phyloP scores from a whole-genome alignment of 2,888 invertebrate genomes.

The Agrochola lychnidis region DNA sequence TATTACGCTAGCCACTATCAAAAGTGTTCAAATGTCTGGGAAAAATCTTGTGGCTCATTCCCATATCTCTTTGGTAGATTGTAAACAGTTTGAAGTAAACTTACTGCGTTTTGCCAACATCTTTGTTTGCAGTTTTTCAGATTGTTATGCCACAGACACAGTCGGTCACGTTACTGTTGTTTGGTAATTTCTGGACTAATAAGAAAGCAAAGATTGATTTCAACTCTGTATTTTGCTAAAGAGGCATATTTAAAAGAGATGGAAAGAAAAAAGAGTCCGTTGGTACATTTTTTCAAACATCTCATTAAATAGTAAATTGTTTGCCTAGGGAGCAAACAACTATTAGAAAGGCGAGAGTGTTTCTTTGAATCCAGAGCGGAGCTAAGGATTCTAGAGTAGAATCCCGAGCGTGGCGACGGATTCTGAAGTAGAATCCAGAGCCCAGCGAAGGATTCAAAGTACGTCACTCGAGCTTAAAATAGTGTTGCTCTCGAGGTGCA shows the following conservation, averaged over 20 bases:
- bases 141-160: slow-evolving; percentile 30
- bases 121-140: slow-evolving; percentile 57
- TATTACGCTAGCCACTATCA: background rate
- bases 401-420: no score
- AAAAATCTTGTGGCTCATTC: slow-evolving; percentile 54
- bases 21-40: slow-evolving; percentile 43
- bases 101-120: slow-evolving; percentile 47
- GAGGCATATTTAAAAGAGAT: no score
- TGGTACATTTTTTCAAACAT: background rate
- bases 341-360: no score
- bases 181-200: slow-evolving; percentile 13
- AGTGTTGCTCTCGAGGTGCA: no score
- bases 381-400: no score
- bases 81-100: slow-evolving; percentile 62
- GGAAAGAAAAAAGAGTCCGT: no score
- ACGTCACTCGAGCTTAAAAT: no score
- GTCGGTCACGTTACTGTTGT: slow-evolving; percentile 26
- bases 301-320: background rate
- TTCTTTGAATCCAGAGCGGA: no score
- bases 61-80: slow-evolving; percentile 57
- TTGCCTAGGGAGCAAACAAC: no score
- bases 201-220: background rate
- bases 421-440: no score
- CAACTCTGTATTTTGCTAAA: background rate
- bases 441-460: no score